phyloP scores from a whole-genome alignment of 2,888 invertebrate species.

The Nomada hirtipes region DNA sequence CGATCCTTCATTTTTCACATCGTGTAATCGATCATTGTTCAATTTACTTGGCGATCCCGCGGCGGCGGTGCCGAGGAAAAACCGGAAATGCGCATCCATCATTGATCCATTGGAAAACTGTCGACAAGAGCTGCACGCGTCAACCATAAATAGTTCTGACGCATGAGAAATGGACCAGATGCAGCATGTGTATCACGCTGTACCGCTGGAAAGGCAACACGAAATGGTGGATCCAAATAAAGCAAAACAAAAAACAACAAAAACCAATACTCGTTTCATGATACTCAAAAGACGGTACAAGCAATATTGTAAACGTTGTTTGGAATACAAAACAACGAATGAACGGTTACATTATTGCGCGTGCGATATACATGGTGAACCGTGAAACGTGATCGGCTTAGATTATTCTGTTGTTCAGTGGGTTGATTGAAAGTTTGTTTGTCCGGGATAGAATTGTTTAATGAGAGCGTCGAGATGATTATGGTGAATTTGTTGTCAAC shows the following conservation, averaged over 20 bases:
- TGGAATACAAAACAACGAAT: background rate
- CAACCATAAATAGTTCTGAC: slow-evolving; percentile 72
- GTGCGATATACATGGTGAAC: too few relatives aligned
- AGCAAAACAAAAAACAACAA: background rate
- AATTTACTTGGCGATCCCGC: slow-evolving; percentile 66
- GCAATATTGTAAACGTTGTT: background rate
- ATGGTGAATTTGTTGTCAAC: too few relatives aligned
- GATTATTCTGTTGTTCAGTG: too few relatives aligned
- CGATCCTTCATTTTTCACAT: slow-evolving; percentile 68
- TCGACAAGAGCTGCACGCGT: slow-evolving; percentile 64
- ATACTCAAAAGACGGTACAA: background rate
- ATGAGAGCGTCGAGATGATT: too few relatives aligned
- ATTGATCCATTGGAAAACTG: slow-evolving; percentile 71
- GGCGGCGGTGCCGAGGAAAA: slow-evolving; percentile 45
- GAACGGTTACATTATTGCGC: too few relatives aligned
- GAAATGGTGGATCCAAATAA: slow-evolving; percentile 50
- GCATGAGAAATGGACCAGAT: slow-evolving; percentile 66
- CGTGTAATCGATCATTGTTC: slow-evolving; percentile 73
- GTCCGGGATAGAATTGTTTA: too few relatives aligned
- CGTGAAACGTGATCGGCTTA: too few relatives aligned
- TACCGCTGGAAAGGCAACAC: slow-evolving; percentile 49
- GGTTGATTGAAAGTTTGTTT: too few relatives aligned
- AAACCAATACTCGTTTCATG: too few relatives aligned
- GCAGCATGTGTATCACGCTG: slow-evolving; percentile 54
- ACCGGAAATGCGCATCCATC: slow-evolving; percentile 69